A percentile compares a stretch with the other conserved stretches of the same genome.
phyloP scores from a whole-genome alignment of 2,888 invertebrate genomes.

The Cantharis rustica region DNA sequence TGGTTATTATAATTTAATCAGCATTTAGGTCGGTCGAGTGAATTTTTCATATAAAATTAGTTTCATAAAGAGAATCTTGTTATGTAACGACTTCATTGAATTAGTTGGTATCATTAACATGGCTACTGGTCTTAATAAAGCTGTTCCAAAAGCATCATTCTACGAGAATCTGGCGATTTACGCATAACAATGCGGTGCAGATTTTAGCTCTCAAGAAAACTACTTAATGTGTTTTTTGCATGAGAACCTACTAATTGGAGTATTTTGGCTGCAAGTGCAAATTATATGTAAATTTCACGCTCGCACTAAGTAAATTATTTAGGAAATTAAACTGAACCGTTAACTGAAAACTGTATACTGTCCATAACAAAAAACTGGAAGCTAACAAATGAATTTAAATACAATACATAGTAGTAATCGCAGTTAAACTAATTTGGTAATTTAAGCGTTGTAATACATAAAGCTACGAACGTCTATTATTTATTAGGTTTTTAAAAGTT shows the following conservation, averaged over 20 bases:
- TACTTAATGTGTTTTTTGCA: slow-evolving; percentile 2
- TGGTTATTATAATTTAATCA: background rate
- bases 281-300: slow-evolving; percentile 3
- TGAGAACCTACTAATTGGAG: background rate
- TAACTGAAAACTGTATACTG: background rate
- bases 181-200: background rate
- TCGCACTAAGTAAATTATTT: background rate
- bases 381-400: background rate
- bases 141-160: background rate
- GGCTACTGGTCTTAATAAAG: slow-evolving; percentile 9
- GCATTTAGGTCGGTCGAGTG: background rate
- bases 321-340: background rate
- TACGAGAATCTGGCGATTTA: background rate
- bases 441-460: background rate
- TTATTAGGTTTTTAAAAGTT: background rate
- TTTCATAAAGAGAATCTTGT: background rate
- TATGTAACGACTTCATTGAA: slow-evolving; percentile 1
- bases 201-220: background rate
- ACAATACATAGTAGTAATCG: background rate
- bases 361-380: background rate
- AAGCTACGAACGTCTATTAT: background rate
- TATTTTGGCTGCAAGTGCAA: background rate
- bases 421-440: background rate
- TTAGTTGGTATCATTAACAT: slow-evolving; percentile 4
- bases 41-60: background rate